phyloP scores from a whole-genome alignment of 2,888 invertebrate genomes.

The Andrena bucephala region DNA sequence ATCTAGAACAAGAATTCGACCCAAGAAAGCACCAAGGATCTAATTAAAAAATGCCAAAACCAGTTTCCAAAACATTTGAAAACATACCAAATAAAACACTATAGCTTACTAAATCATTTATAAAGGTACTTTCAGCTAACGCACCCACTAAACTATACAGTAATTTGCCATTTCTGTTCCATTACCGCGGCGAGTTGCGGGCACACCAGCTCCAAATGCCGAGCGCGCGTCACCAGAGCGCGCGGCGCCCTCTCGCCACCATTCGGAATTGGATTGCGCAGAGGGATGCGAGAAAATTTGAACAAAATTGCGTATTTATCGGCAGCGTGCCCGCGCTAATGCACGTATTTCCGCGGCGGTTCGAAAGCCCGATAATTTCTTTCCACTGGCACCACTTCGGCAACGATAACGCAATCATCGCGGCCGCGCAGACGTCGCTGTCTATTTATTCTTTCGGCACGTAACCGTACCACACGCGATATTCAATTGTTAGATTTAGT shows the following conservation, averaged over 20 bases:
- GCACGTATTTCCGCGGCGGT: slow-evolving; percentile 28
- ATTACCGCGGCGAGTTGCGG: slow-evolving; percentile 24
- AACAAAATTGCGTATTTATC: slow-evolving; percentile 41
- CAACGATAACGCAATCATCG: slow-evolving; percentile 8
- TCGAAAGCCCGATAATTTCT: slow-evolving; percentile 26
- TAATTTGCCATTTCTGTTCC: slow-evolving; percentile 47
- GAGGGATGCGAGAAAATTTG: slow-evolving; percentile 32
- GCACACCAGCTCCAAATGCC: slow-evolving; percentile 4
- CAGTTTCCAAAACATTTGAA: no score
- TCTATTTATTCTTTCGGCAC: slow-evolving; percentile 28
- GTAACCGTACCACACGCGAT: slow-evolving; percentile 14
- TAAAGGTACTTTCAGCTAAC: neutral
- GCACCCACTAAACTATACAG: neutral
- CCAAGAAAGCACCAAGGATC: no score
- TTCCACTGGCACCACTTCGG: slow-evolving; percentile 23
- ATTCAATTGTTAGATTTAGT: slow-evolving; percentile 20
- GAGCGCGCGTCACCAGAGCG: slow-evolving; percentile 18
- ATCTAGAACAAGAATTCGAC: no score
- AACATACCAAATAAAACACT: no score
- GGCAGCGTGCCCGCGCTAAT: slow-evolving; percentile 8
- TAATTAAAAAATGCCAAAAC: no score
- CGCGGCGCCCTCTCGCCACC: neutral
- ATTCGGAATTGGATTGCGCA: neutral
- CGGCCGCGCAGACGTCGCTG: neutral
- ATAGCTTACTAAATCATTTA: neutral